These are phyloP conservation scores for Varanus komodoensis DNA, from an alignment of 2,113 vertebrate species.

Conservation along the genomic window DNA sequence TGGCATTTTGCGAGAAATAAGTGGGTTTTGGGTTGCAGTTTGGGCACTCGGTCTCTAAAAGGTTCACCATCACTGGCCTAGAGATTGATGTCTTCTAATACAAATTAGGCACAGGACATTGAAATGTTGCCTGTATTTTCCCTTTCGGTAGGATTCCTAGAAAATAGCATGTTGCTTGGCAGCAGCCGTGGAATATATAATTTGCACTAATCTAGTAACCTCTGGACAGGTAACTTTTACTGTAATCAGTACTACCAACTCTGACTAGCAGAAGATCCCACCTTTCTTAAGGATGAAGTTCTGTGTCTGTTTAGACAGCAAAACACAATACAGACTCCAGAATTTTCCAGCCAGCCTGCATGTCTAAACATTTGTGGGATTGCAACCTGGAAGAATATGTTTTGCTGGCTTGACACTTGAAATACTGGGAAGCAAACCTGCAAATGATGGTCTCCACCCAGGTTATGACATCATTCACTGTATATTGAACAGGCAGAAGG, in stretches of 20 bases:
- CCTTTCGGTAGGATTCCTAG: not conserved
- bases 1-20: too few relatives aligned
- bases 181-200: not conserved
- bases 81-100: not conserved
- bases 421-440: not conserved
- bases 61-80: not conserved
- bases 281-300: too few relatives aligned
- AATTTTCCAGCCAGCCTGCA: too few relatives aligned
- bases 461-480: not conserved
- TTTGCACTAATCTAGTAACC: not conserved
- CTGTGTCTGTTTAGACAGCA: too few relatives aligned
- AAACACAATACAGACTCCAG: too few relatives aligned
- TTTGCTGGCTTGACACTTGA: not conserved
- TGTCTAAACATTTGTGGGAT: too few relatives aligned
- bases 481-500: too few relatives aligned
- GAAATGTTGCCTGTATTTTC: not conserved
- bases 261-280: not conserved
- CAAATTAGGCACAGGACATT: not conserved
- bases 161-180: not conserved
- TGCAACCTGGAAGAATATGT: not conserved
- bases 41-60: too few relatives aligned
- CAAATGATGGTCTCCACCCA: too few relatives aligned
- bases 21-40: too few relatives aligned
- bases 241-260: not conserved
- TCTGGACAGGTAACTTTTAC: not conserved